Conservation (phyloP, 2,888 invertebrate species). For the Hyalella azteca region DNA sequence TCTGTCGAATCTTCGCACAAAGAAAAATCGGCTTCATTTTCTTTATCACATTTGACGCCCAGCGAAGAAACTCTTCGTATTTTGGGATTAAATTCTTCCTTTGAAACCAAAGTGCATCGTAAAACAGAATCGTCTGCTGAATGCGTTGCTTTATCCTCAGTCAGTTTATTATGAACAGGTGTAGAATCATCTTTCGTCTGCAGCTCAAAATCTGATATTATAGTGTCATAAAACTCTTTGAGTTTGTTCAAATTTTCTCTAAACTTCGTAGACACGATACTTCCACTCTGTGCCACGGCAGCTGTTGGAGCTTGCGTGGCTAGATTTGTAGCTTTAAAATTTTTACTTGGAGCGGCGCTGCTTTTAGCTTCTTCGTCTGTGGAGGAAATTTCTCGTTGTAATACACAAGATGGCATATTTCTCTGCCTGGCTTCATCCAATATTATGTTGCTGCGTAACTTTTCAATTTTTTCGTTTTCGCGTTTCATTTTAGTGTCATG, state of each 20-base stretch:
- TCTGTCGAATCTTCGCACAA: no score
- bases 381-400: background rate
- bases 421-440: background rate
- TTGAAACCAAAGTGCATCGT: no score
- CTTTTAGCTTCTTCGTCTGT: background rate
- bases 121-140: no score
- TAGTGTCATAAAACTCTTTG: conserved; percentile 10
- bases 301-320: background rate
- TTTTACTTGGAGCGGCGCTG: background rate
- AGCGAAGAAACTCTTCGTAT: no score
- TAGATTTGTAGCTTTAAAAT: background rate
- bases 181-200: background rate
- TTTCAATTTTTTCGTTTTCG: background rate
- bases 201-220: background rate
- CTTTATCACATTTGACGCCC: no score
- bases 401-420: background rate
- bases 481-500: background rate
- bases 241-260: conserved; percentile 5
- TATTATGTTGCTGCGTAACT: background rate
- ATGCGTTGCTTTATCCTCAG: no score
- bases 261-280: background rate
- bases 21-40: no score
- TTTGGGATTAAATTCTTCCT: no score
- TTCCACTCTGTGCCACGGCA: background rate
- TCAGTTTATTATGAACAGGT: no score